Base-by-base conservation (phyloP, 2,797 vertebrate species). In the Acipenser oxyrinchus region DNA sequence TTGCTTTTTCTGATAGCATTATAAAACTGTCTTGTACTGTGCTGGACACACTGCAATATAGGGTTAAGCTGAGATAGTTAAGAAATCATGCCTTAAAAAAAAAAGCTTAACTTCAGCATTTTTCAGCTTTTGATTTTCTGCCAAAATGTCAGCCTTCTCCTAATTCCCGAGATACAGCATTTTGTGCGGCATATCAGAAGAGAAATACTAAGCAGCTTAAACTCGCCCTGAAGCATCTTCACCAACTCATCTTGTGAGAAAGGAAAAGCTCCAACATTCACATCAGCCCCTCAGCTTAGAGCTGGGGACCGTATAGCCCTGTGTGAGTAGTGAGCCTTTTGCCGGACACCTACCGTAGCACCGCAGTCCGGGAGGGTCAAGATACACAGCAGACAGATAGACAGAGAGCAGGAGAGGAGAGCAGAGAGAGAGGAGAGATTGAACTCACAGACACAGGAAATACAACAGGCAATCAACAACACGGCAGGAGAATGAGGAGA, bases 261-360 rank as follows among this genome's bases (percentile, higher is more conserved):
- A 81, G 71, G 72, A 88, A 88, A 87, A 86, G 86, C 87, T 83
- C 82, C 75, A 74, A 87, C 79, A 87, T 87, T 86, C 87, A 82
- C 79, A 84, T 80, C 79, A 87, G 79, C 77, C 80, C 74, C 83
- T 86, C 79, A 71, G 82, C 87, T 87, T 88, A 87, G 82, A 82
- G 79, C 79, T 83, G 82, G 82, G 76, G 73, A 82, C 83, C 87
- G 23, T 37, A 79, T 78, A 83, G 82, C 82, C 81, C 77, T 73
- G 82, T 83, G 86, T 87, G 86, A 83, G 82, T 82, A 83, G 84
- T 84, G 82, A 60, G 76, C 85, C 81, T 71, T 75, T 88, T 76
- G 53, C 82, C 81, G 79, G 86, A 84, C 87, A 94, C 93, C 89
- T 93, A 95, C 93, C 93, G 7, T 91, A 87, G 82, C 78, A 82